These are phyloP conservation scores for Pampus argenteus DNA, from an alignment of 2,797 vertebrate species.

Conservation along the genomic window DNA sequence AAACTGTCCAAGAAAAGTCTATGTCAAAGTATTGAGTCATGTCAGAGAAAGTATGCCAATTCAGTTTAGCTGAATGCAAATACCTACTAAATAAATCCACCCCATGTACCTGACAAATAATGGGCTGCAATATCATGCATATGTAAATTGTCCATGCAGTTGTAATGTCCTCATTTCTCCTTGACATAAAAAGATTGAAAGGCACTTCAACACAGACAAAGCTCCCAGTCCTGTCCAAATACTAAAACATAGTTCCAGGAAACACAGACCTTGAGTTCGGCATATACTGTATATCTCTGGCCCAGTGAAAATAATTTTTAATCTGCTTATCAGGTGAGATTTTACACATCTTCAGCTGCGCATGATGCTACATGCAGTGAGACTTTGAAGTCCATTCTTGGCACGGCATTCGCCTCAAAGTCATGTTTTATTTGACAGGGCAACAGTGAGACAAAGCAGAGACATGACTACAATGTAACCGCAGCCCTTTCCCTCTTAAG, in stretches of 20 bases:
- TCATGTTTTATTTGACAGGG: slow-evolving; percentile 31
- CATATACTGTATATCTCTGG: not conserved
- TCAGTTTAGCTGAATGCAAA: not conserved
- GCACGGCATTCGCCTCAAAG: slow-evolving; percentile 29
- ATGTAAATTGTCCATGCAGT: not conserved
- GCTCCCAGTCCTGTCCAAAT: not conserved
- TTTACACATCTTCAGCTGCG: slow-evolving; percentile 23
- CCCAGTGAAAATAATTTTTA: slow-evolving; percentile 6
- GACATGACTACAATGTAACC: slow-evolving; percentile 34
- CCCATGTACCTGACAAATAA: slow-evolving; percentile 5
- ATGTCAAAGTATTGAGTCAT: slow-evolving; percentile 5
- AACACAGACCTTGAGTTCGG: slow-evolving; percentile 17
- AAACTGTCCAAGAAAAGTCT: slow-evolving; percentile 22
- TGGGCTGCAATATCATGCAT: not conserved
- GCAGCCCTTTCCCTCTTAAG: slow-evolving; percentile 37
- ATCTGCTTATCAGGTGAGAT: slow-evolving; percentile 12
- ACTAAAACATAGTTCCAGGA: slow-evolving; percentile 28
- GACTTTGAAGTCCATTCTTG: slow-evolving; percentile 21
- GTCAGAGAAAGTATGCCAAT: not conserved
- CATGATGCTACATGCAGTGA: not conserved
- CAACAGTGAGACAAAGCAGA: slow-evolving; percentile 54
- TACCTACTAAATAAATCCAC: slow-evolving; percentile 1
- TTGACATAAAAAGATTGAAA: not conserved
- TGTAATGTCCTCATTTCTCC: not conserved
- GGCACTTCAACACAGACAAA: not conserved